Conservation (phyloP, 2,113 vertebrate species). For the Corvus moneduloides region DNA sequence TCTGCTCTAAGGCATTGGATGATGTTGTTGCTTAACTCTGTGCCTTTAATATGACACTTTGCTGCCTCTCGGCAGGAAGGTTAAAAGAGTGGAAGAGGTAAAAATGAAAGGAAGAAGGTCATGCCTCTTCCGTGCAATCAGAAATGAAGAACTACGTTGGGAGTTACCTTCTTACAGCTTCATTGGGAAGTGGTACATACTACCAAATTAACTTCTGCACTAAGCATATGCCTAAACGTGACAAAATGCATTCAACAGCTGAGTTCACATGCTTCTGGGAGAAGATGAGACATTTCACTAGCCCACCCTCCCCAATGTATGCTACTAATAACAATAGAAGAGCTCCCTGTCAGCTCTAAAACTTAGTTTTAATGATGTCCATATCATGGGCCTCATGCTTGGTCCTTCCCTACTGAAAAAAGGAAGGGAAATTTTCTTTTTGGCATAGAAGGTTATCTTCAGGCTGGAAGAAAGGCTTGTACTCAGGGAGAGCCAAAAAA, state of each 20-base stretch:
- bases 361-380: background rate
- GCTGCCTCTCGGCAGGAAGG: background rate
- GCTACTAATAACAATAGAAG: background rate
- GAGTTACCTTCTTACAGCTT: background rate
- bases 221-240: background rate
- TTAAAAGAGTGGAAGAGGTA: background rate
- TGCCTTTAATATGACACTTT: background rate
- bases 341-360: background rate
- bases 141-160: background rate
- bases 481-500: background rate
- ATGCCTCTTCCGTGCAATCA: background rate
- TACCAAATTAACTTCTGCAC: background rate
- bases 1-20: background rate
- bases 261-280: background rate
- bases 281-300: background rate
- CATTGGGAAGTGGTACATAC: background rate
- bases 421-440: background rate
- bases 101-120: background rate
- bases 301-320: accelerated
- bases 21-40: background rate
- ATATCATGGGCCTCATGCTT: background rate
- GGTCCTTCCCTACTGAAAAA: background rate
- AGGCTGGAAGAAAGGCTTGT: background rate
- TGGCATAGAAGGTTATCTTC: background rate
- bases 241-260: background rate